Base-by-base conservation (phyloP, 2,797 vertebrate species). In the Myripristis jacobus region DNA sequence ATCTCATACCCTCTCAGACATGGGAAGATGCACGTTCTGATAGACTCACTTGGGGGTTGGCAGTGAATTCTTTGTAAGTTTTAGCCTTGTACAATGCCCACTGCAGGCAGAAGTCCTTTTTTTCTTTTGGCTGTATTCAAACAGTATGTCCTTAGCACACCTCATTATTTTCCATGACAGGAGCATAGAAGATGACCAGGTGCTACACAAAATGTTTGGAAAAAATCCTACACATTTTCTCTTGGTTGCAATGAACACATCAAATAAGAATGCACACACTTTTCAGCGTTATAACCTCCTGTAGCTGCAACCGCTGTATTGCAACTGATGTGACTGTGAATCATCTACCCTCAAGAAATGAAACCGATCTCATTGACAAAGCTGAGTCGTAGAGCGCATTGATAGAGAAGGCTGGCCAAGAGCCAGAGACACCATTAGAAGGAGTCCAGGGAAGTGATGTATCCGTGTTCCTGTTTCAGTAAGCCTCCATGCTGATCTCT, bases 361-460 rank as follows among this genome's bases (percentile, higher is more conserved):
- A 56, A 64, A 66, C 44, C 72, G 67, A 73, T 81, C 63, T 65
- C 1, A 2, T n/a, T 62, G 68, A 79, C 66, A 38, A 56, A 80
- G 58, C 29, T 29, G 12, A 66, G 77, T 70, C 64, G 43, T 68
- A 62, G 74, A 73, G 16, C 65, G 27, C 36, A 44, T 52, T 68
- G 68, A 85, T 68, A 59, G 73, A 5, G 63, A 44, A 34, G 46
- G 10, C 50, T 83, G 85, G 71, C 44, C 19, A 13, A 6, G n/a
- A 64, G 74, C 85, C 87, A 84, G 44, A 77, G 67, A 72, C 16
- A 43, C 79, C 81, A 86, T 90, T 88, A 86, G 65, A 70, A 63
- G 59, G 63, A 65, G 56, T 50, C 52, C 27, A 38, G 59, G 43
- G 65, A 70, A 70, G 66, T 66, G 27, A 67, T 53, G 54, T 65